Evolutionary conservation across 37 sponge, comb jelly and placozoan species (phyloP).

Genomic region (Axinella damicornis): DNA sequence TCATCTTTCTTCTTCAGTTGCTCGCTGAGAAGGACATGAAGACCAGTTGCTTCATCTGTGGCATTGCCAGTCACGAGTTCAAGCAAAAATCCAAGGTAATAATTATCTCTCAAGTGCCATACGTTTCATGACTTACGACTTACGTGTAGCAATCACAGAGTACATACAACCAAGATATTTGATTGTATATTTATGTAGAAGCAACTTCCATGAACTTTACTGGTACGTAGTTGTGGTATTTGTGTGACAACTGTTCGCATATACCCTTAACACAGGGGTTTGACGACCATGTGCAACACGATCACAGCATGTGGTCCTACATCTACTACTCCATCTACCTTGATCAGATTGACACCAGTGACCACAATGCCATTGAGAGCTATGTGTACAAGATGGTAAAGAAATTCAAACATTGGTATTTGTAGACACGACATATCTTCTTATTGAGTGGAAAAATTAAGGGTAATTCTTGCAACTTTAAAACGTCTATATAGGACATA

Average conservation of each 20-base stretch:
- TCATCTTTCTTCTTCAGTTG: slow-evolving; percentile 22
- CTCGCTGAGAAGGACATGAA: slow-evolving; percentile 52
- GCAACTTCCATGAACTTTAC: too few relatives aligned
- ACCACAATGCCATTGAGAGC: slow-evolving; percentile 72
- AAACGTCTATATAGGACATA: too few relatives aligned
- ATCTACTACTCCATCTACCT: slow-evolving; percentile 72
- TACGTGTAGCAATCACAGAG: too few relatives aligned
- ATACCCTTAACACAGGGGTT: slow-evolving; percentile 49
- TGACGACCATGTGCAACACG: slow-evolving; percentile 65
- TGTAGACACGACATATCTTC: background rate
- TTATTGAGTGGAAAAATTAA: too few relatives aligned
- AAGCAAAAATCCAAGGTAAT: slow-evolving; percentile 45
- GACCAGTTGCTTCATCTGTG: slow-evolving; percentile 65
- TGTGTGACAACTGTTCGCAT: too few relatives aligned
- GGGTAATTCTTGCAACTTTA: too few relatives aligned
- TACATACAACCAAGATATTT: too few relatives aligned
- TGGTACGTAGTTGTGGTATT: too few relatives aligned
- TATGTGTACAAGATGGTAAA: slow-evolving; percentile 64
- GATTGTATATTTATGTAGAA: too few relatives aligned
- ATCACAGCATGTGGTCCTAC: slow-evolving; percentile 90
- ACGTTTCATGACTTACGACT: too few relatives aligned
- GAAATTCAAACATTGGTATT: background rate
- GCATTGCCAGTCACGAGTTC: slow-evolving; percentile 63
- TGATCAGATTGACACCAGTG: slow-evolving; percentile 67
- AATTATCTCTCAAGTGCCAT: too few relatives aligned